Conservation (phyloP, 2,797 vertebrate species). For the Gadopsis marmoratus region DNA sequence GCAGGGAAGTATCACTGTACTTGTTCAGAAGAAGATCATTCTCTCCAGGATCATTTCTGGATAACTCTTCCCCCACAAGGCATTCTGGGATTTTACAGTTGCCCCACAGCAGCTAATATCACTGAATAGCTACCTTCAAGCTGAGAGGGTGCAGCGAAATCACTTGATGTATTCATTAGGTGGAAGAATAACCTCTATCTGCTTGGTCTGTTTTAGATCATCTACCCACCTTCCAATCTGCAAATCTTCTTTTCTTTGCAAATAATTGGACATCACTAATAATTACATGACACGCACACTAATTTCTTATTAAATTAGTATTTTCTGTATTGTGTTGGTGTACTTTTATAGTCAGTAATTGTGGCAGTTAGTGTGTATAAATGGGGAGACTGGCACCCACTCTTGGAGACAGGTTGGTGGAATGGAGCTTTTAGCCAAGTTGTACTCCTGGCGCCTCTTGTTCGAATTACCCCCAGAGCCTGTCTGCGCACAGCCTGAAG, state of each 20-base stretch:
- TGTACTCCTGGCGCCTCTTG: slow-evolving; percentile 25
- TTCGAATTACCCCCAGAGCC: slow-evolving; percentile 3
- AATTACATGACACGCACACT: slow-evolving; percentile 27
- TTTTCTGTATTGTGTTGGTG: slow-evolving; percentile 29
- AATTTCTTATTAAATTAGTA: slow-evolving; percentile 17
- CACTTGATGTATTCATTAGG: slow-evolving; percentile 44
- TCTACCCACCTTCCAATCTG: slow-evolving; percentile 8
- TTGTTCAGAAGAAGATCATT: slow-evolving; percentile 8
- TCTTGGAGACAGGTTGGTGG: slow-evolving; percentile 27
- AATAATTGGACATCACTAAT: slow-evolving; percentile 53
- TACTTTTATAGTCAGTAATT: slow-evolving; percentile 22
- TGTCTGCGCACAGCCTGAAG: slow-evolving; percentile 31
- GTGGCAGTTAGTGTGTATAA: slow-evolving; percentile 28
- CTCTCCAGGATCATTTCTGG: slow-evolving; percentile 17
- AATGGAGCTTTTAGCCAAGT: slow-evolving; percentile 17
- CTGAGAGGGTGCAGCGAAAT: slow-evolving; percentile 38
- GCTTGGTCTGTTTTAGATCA: slow-evolving; percentile 3
- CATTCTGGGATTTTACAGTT: slow-evolving; percentile 30
- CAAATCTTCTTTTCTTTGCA: slow-evolving; percentile 32
- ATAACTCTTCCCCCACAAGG: slow-evolving; percentile 18
- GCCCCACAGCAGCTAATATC: slow-evolving; percentile 12
- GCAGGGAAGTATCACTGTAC: slow-evolving; percentile 3
- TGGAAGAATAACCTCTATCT: slow-evolving; percentile 8
- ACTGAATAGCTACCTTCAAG: slow-evolving; percentile 30
- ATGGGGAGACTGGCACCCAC: slow-evolving; percentile 13